Evolutionary conservation across 2,113 vertebrate genomes (phyloP), one percentile per base, ranked within the genome.

Genomic region (Eonycteris spelaea): DNA sequence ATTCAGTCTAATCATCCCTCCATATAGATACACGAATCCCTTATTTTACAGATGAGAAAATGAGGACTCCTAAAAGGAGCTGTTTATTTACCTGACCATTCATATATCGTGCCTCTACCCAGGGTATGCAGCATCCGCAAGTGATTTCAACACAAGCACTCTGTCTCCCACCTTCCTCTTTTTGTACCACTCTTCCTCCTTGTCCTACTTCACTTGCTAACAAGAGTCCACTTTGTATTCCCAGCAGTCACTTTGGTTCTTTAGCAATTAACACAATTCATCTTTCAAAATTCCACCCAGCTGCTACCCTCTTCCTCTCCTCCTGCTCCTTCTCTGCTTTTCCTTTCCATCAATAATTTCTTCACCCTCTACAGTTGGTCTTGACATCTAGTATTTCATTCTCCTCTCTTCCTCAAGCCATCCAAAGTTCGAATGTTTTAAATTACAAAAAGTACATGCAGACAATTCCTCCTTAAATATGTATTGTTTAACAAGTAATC

Each of bases 51-150:
- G 43, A 30, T 70, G 13, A 55, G 22, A 75, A 83, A 26, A 85
- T 4, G 15, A 7, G 61, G 28, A 78, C 38, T 67, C 45, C 38
- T 18, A 26, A 13, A 8, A 26, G 70, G 14, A 61, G 43, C 24
- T 38, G 4, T 43, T 63, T 48, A 21, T 33, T 53, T 59, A 18
- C 21, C n/a, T 70, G 74, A 22, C 12, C 9, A 28, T 43, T 61
- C 28, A 26, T 35, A 38, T 2, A 53, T 5, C 9, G 67, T 0
- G 19, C 10, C 2, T 14, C 45, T 3, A 7, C 1, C 43, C 15
- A 13, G 22, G 1, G 18, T 13, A 63, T 3, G 40, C 3, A 61
- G 43, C 18, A 45, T 38, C 24, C 9, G n/a, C 33, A n/a, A 67
- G 18, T 48, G 35, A 51, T 28, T 82, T 51, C 40, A 74, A 53